Percentiles rank a stretch among this genome's conserved stretches.
These are phyloP conservation scores for Mastigias papua DNA, from an alignment of 30 jellyfish, hydroid and myxozoan genomes.

Conservation along the genomic window DNA sequence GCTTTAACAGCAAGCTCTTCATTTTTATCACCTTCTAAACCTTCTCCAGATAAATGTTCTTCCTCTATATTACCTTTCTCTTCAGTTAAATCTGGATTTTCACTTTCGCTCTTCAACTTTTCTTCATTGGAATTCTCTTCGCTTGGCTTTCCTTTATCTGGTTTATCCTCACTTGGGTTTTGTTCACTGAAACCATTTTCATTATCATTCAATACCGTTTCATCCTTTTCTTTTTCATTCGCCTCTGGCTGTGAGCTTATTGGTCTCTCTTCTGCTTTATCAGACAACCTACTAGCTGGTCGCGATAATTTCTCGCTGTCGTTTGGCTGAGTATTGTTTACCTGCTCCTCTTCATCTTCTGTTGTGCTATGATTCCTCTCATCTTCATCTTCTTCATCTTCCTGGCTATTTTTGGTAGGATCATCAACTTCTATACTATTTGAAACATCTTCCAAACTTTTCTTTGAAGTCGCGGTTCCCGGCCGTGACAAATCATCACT, in stretches of 20 bases:
- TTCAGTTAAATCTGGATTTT: not conserved
- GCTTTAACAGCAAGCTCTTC: not conserved
- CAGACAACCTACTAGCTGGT: not conserved
- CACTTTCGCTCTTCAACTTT: not conserved
- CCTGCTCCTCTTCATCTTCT: not conserved
- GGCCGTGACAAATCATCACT: constrained; percentile 16
- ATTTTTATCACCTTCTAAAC: no score
- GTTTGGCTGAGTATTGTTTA: not conserved
- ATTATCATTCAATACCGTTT: not conserved
- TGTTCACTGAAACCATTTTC: no score
- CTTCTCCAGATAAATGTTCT: no score
- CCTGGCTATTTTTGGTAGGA: not conserved
- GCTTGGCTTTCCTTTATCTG: not conserved
- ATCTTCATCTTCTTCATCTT: constrained; percentile 14
- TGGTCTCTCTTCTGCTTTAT: not conserved
- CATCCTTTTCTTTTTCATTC: not conserved
- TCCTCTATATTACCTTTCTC: no score
- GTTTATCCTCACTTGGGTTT: no score
- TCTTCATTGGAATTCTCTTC: not conserved
- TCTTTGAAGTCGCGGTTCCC: not conserved
- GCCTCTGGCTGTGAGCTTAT: not conserved
- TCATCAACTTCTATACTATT: not conserved
- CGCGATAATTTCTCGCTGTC: not conserved
- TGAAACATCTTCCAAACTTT: constrained; percentile 1
- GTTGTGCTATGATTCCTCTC: not conserved